These are phyloP conservation scores for Blera fallax DNA, from an alignment of 2,888 invertebrate species.

Conservation along the genomic window DNA sequence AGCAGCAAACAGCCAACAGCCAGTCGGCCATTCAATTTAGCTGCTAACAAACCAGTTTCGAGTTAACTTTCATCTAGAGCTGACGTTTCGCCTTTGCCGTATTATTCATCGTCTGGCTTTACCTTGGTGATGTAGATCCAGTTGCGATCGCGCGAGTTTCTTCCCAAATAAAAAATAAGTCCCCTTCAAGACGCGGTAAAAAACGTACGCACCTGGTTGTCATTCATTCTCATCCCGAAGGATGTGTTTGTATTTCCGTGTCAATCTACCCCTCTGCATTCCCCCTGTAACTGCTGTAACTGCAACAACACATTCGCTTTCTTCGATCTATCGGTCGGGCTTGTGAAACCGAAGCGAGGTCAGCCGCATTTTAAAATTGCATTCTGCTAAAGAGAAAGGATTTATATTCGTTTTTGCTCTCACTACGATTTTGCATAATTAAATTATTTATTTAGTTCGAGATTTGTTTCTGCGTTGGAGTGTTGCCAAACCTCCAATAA, in stretches of 20 bases:
- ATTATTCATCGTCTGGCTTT: conserved; percentile 70
- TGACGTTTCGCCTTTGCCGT: conserved; percentile 77
- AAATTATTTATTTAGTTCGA: conserved; percentile 49
- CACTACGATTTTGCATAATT: conserved; percentile 35
- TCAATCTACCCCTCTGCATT: conserved; percentile 25
- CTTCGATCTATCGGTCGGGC: conserved; percentile 57
- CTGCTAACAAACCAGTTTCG: conserved; percentile 79
- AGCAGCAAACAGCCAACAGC: conserved; percentile 22
- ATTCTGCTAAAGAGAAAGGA: conserved; percentile 69
- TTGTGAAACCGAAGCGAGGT: conserved; percentile 72
- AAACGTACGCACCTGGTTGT: conserved; percentile 37
- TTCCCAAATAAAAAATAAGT: neutral
- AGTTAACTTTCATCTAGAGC: conserved; percentile 81
- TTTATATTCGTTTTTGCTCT: neutral
- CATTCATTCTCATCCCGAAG: conserved; percentile 40
- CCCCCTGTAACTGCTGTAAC: conserved; percentile 24
- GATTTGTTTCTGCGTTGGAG: conserved; percentile 36
- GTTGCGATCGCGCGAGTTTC: conserved; percentile 59
- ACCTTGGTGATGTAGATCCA: conserved; percentile 63
- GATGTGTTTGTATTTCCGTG: conserved; percentile 59
- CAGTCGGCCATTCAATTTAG: conserved; percentile 56
- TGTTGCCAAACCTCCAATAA: conserved; percentile 28
- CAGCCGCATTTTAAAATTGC: conserved; percentile 63
- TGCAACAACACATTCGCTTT: conserved; percentile 67
- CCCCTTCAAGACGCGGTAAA: conserved; percentile 20